Base-by-base conservation (phyloP, 2,888 invertebrate genomes). In the Lacanobia oleracea region DNA sequence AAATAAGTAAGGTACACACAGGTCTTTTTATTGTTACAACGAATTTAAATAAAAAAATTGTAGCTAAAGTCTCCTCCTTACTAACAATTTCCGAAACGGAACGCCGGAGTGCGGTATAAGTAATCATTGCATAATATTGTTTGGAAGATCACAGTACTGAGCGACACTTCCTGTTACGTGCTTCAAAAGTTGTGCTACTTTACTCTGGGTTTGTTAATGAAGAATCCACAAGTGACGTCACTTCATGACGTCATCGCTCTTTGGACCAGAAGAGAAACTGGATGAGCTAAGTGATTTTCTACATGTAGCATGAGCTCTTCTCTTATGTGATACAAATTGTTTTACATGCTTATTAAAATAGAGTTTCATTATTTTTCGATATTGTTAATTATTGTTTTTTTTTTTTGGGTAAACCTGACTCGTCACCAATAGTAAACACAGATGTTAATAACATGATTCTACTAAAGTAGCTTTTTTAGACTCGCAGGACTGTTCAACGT, bases 91-190 rank as follows among this genome's bases (percentile, higher is more conserved):
- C 79, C 78, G 60, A 89, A 92, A 89, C 91, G 87, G 90, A 93
- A 91, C 89, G 88, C 86, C 83, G 85, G 83, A 90, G 91, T 89
- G 91, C 86, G 89, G 91, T 91, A 89, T 93, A 92, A 92, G 94
- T 94, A 94, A 94, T 94, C 92, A 94, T 94, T 93, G 93, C 92
- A 93, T 92, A 93, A 94, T 93, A 93, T 91, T 89, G 91, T 93
- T 92, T 90, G 88, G 86, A 91, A 93, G 92, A 93, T 92, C 87
- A 87, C 83, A 89, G 91, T 92, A 91, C 89, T 87, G 87, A 85
- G 88, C 80, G 85, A 85, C 85, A 90, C 87, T 92, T 92, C 92
- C 93, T 91, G 89, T 87, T 87, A 85, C 60, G 66, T 77, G 51
- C 45, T 76, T 79, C 87, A 82, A 79, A 82, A 81, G 78, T 85